phyloP scores from a whole-genome alignment of 2,113 vertebrate species.

The Semnornis frantzii region DNA sequence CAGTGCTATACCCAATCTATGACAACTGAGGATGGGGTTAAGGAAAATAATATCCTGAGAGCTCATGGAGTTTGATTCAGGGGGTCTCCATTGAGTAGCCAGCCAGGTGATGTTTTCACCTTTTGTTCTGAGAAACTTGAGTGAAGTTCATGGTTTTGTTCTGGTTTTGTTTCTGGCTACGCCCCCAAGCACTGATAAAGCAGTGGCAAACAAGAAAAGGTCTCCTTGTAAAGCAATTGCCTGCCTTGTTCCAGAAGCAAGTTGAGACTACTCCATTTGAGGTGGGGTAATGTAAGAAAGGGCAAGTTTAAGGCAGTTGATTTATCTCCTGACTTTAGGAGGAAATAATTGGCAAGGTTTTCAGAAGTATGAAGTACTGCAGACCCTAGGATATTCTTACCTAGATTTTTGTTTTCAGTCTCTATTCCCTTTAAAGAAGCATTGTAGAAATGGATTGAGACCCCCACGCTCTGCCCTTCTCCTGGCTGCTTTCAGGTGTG shows the following conservation, averaged over 20 bases:
- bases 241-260: neutral
- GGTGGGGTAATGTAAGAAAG: neutral
- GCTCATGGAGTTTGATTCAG: neutral
- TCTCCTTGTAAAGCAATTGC: neutral
- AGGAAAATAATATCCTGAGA: neutral
- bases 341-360: neutral
- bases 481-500: neutral
- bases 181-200: neutral
- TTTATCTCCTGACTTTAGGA: neutral
- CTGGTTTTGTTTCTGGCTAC: neutral
- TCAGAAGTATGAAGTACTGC: conserved; percentile 7
- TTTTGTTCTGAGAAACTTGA: neutral
- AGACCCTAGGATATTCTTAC: neutral
- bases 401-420: neutral
- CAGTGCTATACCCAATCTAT: neutral
- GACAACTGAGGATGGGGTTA: neutral
- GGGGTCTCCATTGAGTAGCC: neutral
- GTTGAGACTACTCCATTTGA: neutral
- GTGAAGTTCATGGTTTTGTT: neutral
- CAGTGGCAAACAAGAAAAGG: neutral
- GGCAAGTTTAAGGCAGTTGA: neutral
- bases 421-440: neutral
- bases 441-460: neutral
- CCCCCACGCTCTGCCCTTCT: neutral
- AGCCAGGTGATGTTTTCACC: neutral